Conservation (phyloP, 2,888 invertebrate genomes). For the Ophion slaviceki region DNA sequence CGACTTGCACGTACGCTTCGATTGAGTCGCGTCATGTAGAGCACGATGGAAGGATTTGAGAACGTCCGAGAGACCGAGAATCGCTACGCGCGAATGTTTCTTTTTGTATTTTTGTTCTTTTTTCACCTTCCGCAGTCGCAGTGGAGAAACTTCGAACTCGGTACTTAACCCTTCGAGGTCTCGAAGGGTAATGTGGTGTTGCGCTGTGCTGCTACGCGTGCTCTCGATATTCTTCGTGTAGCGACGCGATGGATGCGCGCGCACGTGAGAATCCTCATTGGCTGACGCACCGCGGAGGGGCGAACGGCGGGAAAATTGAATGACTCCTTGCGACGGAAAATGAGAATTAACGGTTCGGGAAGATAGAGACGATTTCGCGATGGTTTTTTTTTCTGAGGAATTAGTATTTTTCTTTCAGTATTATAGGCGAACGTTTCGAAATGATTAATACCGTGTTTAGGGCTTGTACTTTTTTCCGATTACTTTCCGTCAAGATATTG, state of each 20-base stretch:
- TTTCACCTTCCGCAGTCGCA: not conserved
- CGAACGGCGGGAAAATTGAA: conserved; percentile 14
- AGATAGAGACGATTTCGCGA: too few relatives aligned
- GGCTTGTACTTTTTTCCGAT: too few relatives aligned
- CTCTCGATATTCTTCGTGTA: not conserved
- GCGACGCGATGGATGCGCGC: not conserved
- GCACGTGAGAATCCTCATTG: not conserved
- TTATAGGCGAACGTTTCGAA: too few relatives aligned
- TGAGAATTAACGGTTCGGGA: too few relatives aligned
- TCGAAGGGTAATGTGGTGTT: conserved; percentile 22
- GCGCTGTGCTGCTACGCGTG: conserved; percentile 9
- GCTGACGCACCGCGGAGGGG: not conserved
- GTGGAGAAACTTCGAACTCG: not conserved
- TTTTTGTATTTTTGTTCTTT: not conserved
- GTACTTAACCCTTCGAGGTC: conserved; percentile 29
- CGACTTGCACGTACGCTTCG: not conserved
- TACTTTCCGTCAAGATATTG: too few relatives aligned
- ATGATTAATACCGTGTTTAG: too few relatives aligned
- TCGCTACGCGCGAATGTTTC: not conserved
- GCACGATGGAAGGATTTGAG: not conserved
- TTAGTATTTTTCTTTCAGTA: too few relatives aligned
- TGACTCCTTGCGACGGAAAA: not conserved
- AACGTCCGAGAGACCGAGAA: not conserved
- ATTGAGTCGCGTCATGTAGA: conserved; percentile 34
- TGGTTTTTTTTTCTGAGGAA: too few relatives aligned